Conservation (phyloP, 2,113 vertebrate genomes). For the Atlantisia rogersi region DNA sequence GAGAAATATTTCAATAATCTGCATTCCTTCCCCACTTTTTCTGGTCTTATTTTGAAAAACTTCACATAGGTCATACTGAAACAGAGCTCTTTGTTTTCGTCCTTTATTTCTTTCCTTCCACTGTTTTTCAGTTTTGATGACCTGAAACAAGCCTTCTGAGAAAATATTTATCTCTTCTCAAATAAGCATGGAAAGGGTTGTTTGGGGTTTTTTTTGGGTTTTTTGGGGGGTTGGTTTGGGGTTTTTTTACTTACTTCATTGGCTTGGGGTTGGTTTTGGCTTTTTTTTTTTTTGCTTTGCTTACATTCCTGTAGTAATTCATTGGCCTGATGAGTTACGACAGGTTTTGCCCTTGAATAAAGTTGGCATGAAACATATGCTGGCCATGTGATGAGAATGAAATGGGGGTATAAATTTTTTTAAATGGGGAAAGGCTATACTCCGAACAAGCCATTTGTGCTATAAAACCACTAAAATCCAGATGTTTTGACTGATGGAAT, state of each 20-base stretch:
- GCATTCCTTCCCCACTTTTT: neutral
- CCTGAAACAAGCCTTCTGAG: neutral
- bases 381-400: conserved; percentile 46
- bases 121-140: neutral
- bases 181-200: neutral
- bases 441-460: conserved; percentile 46
- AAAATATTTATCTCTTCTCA: neutral
- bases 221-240: neutral
- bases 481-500: conserved; percentile 51
- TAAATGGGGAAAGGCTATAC: conserved; percentile 9
- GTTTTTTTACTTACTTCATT: neutral
- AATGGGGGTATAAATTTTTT: conserved; percentile 48
- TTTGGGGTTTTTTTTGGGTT: neutral
- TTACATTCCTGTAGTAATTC: conserved; percentile 6
- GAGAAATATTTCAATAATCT: neutral
- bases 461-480: conserved; percentile 60
- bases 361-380: conserved; percentile 51
- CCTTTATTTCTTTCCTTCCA: neutral
- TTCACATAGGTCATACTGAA: neutral
- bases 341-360: conserved; percentile 34
- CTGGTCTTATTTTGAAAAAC: conserved; percentile 26
- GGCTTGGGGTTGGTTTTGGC: no score
- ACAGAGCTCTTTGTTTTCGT: neutral
- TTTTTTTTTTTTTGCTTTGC: neutral
- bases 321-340: conserved; percentile 33